Percentiles rank a stretch among this genome's conserved stretches.
Conservation (phyloP, 2,113 vertebrate genomes). For the Antidorcas marsupialis region DNA sequence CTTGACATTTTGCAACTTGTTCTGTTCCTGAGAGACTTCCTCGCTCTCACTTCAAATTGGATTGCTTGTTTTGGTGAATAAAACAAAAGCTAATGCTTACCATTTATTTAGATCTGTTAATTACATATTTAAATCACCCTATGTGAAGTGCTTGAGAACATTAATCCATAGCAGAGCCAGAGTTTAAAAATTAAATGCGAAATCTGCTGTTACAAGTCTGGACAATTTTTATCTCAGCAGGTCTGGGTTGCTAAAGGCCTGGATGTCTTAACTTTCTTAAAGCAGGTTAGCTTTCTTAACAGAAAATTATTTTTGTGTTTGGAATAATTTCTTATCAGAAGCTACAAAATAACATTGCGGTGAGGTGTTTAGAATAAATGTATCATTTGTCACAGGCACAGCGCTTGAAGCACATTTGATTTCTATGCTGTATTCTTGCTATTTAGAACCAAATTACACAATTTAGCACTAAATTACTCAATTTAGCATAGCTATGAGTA, state of each 20-base stretch:
- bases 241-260: neutral
- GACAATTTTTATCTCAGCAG: neutral
- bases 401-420: neutral
- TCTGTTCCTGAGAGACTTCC: neutral
- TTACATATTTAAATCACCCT: neutral
- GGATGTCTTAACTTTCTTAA: neutral
- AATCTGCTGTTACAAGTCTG: neutral
- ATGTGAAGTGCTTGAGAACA: neutral
- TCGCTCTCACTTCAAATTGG: neutral
- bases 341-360: neutral
- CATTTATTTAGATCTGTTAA: neutral
- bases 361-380: neutral
- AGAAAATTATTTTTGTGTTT: slow-evolving; percentile 12
- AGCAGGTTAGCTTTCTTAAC: neutral
- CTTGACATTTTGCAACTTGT: neutral
- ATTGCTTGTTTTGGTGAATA: slow-evolving; percentile 16
- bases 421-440: neutral
- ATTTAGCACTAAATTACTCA: neutral
- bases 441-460: neutral
- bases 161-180: neutral
- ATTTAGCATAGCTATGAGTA: neutral
- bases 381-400: neutral
- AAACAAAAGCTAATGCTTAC: neutral
- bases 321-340: slow-evolving; percentile 32
- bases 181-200: slow-evolving; percentile 8